Base-by-base conservation (phyloP, 2,888 invertebrate genomes). In the Drosophila melanosoma region DNA sequence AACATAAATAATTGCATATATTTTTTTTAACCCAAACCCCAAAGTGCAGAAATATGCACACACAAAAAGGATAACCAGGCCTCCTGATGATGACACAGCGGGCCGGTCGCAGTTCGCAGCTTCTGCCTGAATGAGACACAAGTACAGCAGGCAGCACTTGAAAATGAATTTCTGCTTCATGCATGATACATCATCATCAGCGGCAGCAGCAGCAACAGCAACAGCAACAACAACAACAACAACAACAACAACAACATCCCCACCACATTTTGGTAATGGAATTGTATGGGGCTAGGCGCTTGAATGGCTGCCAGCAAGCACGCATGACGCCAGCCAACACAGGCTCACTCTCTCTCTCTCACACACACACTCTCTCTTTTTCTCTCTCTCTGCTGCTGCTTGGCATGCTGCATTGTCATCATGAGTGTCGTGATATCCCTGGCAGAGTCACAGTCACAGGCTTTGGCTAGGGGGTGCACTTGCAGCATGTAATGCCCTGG, bases 121-220 rank as follows among this genome's bases (percentile, higher is more conserved):
- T 81, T 60, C 65, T 82, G 81, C 63, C 67, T 74, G 70, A 69
- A 74, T 81, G 74, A 74, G 81, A 76, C 72, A 82, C 79, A 80
- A 82, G 82, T 81, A 76, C 65, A 76, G 49, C 59, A 72, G 81
- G 73, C 75, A 79, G 74, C 82, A 90, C 90, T 87, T 89, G 79
- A 90, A 90, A 89, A 86, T 83, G 87, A 85, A 90, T 89, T 90
- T 89, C 87, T 89, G 87, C 90, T 84, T 87, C 87, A 87, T 90
- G 87, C 89, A 87, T 87, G 90, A 87, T 87, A 90, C 87, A 84
- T 90, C 84, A 79, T 76, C 80, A 79, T 56, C 76, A 58, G 35
- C 71, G 67, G 36, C 65, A 65, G 23, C 61, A 65, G 40, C 67
- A 64, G 52, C 40, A 62, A 15, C 52, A 64, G 52, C 40, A 62